These are phyloP conservation scores for Myanophis thanlyinensis DNA, from an alignment of 2,113 vertebrate genomes.

Conservation along the genomic window DNA sequence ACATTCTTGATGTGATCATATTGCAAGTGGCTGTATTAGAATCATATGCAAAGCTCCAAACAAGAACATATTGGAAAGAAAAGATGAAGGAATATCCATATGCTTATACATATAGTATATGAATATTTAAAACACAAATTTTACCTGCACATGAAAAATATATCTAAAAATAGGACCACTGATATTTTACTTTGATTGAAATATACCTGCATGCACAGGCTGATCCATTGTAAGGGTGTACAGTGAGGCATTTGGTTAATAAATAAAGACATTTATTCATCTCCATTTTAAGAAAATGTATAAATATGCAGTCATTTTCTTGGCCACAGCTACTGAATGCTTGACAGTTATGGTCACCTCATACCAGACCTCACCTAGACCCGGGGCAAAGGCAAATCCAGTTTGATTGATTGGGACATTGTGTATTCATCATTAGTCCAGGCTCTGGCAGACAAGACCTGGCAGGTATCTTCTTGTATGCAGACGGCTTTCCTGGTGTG, in stretches of 20 bases:
- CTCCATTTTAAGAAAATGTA: constrained; percentile 64
- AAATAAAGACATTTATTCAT: constrained; percentile 69
- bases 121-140: constrained; percentile 9
- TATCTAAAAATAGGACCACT: neutral
- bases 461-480: constrained; percentile 80
- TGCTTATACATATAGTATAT: neutral
- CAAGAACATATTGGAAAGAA: constrained; percentile 24
- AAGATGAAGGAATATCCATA: constrained; percentile 38
- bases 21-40: constrained; percentile 51
- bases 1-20: constrained; percentile 47
- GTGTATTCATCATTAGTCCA: constrained; percentile 80
- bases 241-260: constrained; percentile 31
- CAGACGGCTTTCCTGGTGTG: constrained; percentile 77
- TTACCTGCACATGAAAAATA: constrained; percentile 14
- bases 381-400: constrained; percentile 74
- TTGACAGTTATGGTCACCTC: constrained; percentile 76
- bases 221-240: neutral
- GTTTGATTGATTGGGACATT: constrained; percentile 76
- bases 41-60: constrained; percentile 50
- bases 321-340: constrained; percentile 60
- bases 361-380: constrained; percentile 78
- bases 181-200: neutral
- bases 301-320: constrained; percentile 69
- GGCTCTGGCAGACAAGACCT: constrained; percentile 77
- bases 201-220: neutral